Percentiles rank a stretch among this genome's conserved stretches.
These are phyloP conservation scores for Aphaenogaster rudis DNA, from an alignment of 1,140 invertebrate genomes.

Conservation along the genomic window DNA sequence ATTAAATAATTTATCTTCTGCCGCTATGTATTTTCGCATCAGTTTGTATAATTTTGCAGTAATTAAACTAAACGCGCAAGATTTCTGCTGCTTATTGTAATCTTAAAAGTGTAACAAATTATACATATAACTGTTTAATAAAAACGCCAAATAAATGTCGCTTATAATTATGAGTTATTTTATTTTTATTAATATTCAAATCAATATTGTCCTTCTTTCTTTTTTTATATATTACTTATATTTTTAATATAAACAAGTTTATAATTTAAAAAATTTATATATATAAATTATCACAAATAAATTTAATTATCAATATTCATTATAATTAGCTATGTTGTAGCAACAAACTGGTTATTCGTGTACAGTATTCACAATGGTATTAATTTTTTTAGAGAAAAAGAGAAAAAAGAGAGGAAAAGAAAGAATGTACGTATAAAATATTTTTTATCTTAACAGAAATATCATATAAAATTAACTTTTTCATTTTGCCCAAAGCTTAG, in stretches of 20 bases:
- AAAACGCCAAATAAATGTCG: background rate
- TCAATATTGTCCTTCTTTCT: background rate
- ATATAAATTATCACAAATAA: background rate
- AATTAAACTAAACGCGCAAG: background rate
- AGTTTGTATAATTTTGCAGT: background rate
- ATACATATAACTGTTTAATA: background rate
- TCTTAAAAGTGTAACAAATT: background rate
- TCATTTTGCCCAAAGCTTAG: background rate
- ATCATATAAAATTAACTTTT: background rate
- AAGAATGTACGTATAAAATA: background rate
- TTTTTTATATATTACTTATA: background rate
- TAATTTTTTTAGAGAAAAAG: background rate
- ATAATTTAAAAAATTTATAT: background rate
- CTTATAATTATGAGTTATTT: background rate
- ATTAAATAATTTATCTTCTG: conserved; percentile 47
- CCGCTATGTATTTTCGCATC: background rate
- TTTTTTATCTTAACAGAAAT: background rate
- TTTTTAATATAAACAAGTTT: background rate
- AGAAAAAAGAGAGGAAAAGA: background rate
- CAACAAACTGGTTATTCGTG: background rate
- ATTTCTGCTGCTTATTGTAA: background rate
- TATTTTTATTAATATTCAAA: background rate
- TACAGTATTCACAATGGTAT: background rate
- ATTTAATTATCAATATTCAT: background rate
- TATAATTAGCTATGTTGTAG: background rate